These are phyloP conservation scores for Nothocercus julius DNA, from an alignment of 2,113 vertebrate species.

Conservation along the genomic window DNA sequence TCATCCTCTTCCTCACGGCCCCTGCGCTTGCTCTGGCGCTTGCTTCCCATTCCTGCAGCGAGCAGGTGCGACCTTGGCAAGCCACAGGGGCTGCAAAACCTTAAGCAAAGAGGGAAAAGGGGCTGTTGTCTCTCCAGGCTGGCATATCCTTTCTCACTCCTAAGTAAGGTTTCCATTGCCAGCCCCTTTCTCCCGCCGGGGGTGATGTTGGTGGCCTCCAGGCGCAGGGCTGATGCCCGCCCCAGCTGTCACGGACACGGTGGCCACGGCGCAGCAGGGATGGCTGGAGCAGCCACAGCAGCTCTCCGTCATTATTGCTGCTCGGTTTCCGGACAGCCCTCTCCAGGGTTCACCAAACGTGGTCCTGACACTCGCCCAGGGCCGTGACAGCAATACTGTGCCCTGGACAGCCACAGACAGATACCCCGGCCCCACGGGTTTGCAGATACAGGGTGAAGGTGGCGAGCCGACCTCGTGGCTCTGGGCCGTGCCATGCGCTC, in stretches of 20 bases:
- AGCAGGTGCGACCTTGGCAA: neutral
- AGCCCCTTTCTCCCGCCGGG: neutral
- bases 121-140: neutral
- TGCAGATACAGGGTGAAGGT: no score
- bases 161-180: accelerated
- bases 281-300: no score
- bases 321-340: neutral
- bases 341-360: neutral
- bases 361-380: no score
- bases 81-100: neutral
- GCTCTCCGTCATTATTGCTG: no score
- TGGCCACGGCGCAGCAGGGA: neutral
- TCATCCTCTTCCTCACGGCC: neutral
- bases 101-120: neutral
- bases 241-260: neutral
- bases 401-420: no score
- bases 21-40: neutral
- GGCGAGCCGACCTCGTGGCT: no score
- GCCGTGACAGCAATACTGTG: no score
- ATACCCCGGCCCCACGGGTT: no score
- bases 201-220: neutral
- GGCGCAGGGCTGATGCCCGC: neutral
- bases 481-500: no score
- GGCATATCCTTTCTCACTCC: neutral
- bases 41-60: neutral